Evolutionary conservation across 2,797 vertebrate genomes (phyloP).

Genomic region (Sebastes nivosus): DNA sequence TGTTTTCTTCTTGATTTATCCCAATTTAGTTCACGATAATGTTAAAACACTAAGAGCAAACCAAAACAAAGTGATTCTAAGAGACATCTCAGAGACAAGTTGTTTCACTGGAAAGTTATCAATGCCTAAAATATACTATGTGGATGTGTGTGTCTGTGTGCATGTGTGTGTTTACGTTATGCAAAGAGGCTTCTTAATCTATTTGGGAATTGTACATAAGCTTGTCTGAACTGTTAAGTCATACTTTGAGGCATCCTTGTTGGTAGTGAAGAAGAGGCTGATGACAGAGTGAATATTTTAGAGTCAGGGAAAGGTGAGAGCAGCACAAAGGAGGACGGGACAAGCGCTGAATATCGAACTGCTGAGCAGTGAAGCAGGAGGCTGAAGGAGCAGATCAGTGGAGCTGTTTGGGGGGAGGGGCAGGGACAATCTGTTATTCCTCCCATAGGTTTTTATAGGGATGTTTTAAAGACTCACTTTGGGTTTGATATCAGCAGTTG

Average conservation of each 20-base stretch:
- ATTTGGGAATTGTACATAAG: not conserved
- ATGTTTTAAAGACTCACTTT: not conserved
- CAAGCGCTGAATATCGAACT: not conserved
- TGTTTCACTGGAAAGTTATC: not conserved
- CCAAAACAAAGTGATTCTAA: not conserved
- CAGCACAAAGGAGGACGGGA: constrained; percentile 15
- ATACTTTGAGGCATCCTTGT: not conserved
- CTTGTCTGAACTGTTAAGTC: not conserved
- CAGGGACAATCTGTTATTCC: not conserved
- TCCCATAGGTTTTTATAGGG: not conserved
- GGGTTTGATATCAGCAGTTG: not conserved
- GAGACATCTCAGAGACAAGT: not conserved
- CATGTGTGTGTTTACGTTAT: not conserved
- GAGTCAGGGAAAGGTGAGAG: constrained; percentile 28
- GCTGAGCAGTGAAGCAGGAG: constrained; percentile 17
- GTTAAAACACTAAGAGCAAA: not conserved
- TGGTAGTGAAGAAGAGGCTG: not conserved
- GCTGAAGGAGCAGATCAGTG: constrained; percentile 19
- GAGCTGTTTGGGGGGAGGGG: constrained; percentile 15
- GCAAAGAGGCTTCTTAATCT: not conserved
- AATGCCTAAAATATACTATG: not conserved
- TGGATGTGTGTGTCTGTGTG: not conserved
- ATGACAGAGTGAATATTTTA: constrained; percentile 5
- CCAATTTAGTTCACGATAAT: not conserved
- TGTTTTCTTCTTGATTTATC: not conserved